Percentiles rank a stretch among this genome's conserved stretches.
phyloP scores from a whole-genome alignment of 2,113 vertebrate species.

The Crotalus tigris region DNA sequence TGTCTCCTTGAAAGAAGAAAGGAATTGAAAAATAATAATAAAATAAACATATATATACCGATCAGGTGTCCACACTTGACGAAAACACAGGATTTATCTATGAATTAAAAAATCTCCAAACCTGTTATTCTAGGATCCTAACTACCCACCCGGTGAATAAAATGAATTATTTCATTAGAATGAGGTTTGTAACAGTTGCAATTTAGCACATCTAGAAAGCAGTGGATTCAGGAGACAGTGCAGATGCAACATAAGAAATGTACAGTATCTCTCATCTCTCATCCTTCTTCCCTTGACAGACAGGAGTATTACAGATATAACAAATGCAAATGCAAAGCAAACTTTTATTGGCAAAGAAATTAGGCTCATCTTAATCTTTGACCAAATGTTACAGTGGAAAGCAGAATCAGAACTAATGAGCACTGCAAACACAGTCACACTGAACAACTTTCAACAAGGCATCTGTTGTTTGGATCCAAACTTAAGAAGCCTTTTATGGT shows the following conservation, averaged over 20 bases:
- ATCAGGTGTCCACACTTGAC: too few species aligned
- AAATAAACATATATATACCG: too few species aligned
- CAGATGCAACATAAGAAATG: neutral
- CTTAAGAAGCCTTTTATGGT: neutral
- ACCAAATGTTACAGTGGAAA: neutral
- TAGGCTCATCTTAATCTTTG: neutral
- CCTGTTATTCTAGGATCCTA: neutral
- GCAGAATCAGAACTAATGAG: neutral
- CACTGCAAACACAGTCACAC: neutral
- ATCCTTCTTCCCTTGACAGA: neutral
- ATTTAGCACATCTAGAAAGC: neutral
- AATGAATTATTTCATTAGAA: neutral
- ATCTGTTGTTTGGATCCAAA: neutral
- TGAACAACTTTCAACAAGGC: neutral
- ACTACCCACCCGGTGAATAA: neutral
- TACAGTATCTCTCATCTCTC: neutral
- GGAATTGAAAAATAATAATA: too few species aligned
- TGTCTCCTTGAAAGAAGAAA: too few species aligned
- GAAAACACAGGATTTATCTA: neutral
- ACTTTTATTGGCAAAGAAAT: neutral
- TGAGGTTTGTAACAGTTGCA: neutral
- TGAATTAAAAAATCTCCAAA: neutral
- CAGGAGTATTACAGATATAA: neutral
- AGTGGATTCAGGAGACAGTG: neutral
- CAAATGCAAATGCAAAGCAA: neutral